Percentiles rank a stretch among this genome's conserved stretches.
Conservation (phyloP, 2,113 vertebrate genomes). For the Coptodon bakossiorum region DNA sequence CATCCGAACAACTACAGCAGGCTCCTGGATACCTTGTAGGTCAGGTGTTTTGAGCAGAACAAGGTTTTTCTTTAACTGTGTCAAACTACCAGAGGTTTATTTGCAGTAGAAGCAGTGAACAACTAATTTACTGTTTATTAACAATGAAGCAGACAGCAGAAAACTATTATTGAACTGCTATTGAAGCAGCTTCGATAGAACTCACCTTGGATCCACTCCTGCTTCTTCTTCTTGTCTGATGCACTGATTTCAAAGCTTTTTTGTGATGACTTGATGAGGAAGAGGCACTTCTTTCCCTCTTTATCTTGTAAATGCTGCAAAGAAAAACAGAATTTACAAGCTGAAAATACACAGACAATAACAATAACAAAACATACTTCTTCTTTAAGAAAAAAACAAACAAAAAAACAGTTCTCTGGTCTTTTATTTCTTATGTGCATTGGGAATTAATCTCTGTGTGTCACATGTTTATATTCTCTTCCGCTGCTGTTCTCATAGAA, state of each 20-base stretch:
- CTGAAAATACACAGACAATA: neutral
- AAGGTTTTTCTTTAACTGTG: neutral
- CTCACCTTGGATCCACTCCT: conserved; percentile 97
- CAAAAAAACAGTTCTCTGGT: neutral
- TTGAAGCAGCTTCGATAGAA: neutral
- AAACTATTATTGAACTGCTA: neutral
- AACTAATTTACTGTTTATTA: neutral
- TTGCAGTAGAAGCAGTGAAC: neutral
- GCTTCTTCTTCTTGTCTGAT: conserved; percentile 97
- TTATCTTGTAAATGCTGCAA: conserved; percentile 87
- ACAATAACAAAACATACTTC: neutral
- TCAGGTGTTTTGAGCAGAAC: neutral
- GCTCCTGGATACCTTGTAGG: neutral
- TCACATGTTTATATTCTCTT: neutral
- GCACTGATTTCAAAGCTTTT: conserved; percentile 96
- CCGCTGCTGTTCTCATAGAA: neutral
- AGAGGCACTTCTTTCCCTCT: conserved; percentile 95
- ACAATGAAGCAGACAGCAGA: neutral
- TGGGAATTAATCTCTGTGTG: neutral
- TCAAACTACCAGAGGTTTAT: neutral
- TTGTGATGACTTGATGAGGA: conserved; percentile 87
- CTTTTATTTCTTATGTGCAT: neutral
- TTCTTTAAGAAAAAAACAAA: too few species aligned
- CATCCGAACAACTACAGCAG: neutral
- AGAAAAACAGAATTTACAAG: neutral